Percentiles rank a stretch among this genome's conserved stretches.
phyloP scores from a whole-genome alignment of 2,113 vertebrate genomes.

The Chauna torquata region DNA sequence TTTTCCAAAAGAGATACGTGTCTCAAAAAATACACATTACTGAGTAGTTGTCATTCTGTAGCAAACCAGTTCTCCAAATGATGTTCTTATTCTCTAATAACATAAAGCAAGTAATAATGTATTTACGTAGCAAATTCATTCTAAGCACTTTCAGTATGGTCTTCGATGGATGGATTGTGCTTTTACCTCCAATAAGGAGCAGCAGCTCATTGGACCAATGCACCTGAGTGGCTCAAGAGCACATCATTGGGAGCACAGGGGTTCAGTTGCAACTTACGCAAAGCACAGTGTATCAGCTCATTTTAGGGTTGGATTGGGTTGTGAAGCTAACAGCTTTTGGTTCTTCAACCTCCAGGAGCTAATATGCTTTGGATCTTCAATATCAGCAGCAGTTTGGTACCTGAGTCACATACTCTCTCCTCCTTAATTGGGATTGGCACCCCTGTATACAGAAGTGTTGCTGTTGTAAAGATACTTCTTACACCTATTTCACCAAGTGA shows the following conservation, averaged over 20 bases:
- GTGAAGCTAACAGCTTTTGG: not conserved
- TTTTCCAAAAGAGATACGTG: not conserved
- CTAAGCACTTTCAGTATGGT: not conserved
- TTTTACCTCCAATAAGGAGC: not conserved
- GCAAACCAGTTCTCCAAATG: not conserved
- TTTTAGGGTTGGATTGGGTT: not conserved
- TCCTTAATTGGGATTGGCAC: not conserved
- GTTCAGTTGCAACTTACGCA: not conserved
- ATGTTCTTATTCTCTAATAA: not conserved
- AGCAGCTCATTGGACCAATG: not conserved
- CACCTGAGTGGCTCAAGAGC: not conserved
- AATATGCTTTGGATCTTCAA: not conserved
- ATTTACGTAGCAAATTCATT: not conserved
- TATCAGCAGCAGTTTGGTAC: not conserved
- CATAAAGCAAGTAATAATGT: not conserved
- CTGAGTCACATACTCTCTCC: not conserved
- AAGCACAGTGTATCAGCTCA: not conserved
- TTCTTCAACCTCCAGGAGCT: not conserved
- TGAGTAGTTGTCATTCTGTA: conserved; percentile 35
- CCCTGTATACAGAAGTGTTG: not conserved
- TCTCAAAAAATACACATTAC: not conserved
- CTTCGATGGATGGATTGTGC: not conserved
- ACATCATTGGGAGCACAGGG: rapidly evolving
- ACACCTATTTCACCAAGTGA: not conserved
- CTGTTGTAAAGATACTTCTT: not conserved